Conservation (phyloP, 1,140 invertebrate species). For the Chrysomallon squamiferum region DNA sequence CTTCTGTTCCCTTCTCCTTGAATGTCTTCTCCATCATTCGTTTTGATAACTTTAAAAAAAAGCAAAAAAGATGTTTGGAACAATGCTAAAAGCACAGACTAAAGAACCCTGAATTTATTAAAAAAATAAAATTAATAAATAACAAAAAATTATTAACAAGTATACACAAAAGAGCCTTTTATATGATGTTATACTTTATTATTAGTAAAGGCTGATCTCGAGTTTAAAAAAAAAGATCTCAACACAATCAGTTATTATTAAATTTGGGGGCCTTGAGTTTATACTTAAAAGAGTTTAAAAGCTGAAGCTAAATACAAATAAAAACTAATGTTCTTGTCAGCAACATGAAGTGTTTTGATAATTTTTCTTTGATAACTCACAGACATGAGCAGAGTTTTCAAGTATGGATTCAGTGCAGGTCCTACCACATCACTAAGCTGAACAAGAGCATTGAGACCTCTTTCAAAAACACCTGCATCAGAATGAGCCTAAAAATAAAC, state of each 20-base stretch:
- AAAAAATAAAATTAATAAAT: background rate
- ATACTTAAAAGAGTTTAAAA: too few species aligned
- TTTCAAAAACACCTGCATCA: constrained; percentile 54
- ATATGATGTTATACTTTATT: constrained; percentile 3
- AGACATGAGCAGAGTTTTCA: constrained; percentile 58
- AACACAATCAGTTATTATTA: too few species aligned
- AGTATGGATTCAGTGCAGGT: constrained; percentile 54
- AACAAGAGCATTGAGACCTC: constrained; percentile 49
- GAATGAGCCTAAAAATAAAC: constrained; percentile 42
- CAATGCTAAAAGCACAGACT: background rate
- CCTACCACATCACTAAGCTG: constrained; percentile 58
- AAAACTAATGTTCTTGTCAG: background rate
- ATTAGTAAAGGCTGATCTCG: background rate
- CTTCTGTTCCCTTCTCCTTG: constrained; percentile 56
- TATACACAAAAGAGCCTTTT: background rate
- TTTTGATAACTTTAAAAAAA: constrained; percentile 52
- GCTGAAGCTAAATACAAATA: background rate
- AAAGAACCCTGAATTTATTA: background rate
- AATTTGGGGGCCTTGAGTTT: too few species aligned
- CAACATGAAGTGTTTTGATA: too few species aligned
- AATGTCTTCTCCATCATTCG: constrained; percentile 58
- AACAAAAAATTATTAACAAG: background rate
- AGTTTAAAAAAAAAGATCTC: background rate
- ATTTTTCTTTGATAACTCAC: constrained; percentile 34
- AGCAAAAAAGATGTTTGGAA: background rate